phyloP scores from a whole-genome alignment of 2,797 vertebrate species.

The Propithecus perrieri region DNA sequence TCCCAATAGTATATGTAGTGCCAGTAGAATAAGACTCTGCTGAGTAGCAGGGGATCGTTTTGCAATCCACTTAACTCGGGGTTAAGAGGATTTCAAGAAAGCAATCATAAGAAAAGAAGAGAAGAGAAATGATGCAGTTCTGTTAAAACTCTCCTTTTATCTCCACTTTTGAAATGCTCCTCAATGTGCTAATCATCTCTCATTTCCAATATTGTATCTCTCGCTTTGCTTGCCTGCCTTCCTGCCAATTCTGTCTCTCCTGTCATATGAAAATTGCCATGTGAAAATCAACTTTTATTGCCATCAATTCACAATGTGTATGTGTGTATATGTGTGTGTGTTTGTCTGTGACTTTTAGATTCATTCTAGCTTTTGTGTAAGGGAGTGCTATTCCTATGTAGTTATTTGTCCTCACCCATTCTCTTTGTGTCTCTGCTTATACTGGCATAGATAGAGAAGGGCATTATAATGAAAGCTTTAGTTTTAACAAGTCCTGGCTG shows the following conservation, averaged over 20 bases:
- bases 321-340: neutral
- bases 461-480: fast-evolving
- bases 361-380: neutral
- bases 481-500: neutral
- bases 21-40: neutral
- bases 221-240: neutral
- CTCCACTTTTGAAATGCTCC: neutral
- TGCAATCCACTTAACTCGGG: neutral
- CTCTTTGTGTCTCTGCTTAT: neutral
- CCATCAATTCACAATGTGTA: neutral
- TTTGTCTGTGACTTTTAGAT: neutral
- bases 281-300: neutral
- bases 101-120: neutral
- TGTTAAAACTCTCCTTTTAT: neutral
- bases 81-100: slow-evolving; percentile 23
- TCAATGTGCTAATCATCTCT: neutral
- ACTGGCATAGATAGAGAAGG: neutral
- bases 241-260: neutral
- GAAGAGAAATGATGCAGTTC: neutral
- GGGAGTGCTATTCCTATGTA: neutral
- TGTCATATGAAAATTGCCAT: neutral
- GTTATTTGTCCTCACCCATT: neutral
- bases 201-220: neutral
- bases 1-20: neutral
- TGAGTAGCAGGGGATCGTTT: neutral